Percentiles rank a stretch among this genome's conserved stretches.
phyloP scores from a whole-genome alignment of 1,140 invertebrate species.

The Tetramorium alpestre region DNA sequence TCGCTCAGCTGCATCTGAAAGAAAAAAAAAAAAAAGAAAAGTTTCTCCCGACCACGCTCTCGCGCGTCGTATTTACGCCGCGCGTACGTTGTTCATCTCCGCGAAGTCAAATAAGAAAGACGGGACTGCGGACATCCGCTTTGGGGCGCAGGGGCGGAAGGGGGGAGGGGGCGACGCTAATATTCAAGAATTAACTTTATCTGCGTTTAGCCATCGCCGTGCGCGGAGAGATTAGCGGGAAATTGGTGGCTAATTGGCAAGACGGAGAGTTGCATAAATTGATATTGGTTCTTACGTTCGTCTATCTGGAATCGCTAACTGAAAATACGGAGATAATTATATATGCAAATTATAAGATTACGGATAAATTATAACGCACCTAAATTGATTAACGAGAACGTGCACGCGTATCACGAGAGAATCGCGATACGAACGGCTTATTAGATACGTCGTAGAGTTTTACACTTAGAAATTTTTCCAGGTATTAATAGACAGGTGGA shows the following conservation, averaged over 20 bases:
- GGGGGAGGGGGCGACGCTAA: neutral
- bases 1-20: slow-evolving; percentile 56
- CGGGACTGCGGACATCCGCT: slow-evolving; percentile 46
- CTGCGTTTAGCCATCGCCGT: slow-evolving; percentile 17
- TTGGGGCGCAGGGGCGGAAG: neutral
- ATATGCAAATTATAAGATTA: slow-evolving; percentile 4
- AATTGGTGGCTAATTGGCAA: slow-evolving; percentile 39
- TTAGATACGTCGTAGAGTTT: neutral
- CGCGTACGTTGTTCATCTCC: slow-evolving; percentile 36
- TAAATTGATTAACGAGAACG: neutral
- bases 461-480: neutral
- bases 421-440: neutral
- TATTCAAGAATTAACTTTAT: slow-evolving; percentile 38
- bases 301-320: neutral
- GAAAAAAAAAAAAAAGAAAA: neutral
- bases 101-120: slow-evolving; percentile 33
- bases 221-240: slow-evolving; percentile 15
- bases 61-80: slow-evolving; percentile 40
- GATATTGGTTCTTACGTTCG: neutral
- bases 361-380: neutral
- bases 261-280: slow-evolving; percentile 16
- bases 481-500: neutral
- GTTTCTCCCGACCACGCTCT: slow-evolving; percentile 6
- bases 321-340: neutral
- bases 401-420: neutral